Evolutionary conservation across 2,888 invertebrate species (phyloP), one percentile per base, ranked within the genome.

Genomic region (Cybosia mesomella): DNA sequence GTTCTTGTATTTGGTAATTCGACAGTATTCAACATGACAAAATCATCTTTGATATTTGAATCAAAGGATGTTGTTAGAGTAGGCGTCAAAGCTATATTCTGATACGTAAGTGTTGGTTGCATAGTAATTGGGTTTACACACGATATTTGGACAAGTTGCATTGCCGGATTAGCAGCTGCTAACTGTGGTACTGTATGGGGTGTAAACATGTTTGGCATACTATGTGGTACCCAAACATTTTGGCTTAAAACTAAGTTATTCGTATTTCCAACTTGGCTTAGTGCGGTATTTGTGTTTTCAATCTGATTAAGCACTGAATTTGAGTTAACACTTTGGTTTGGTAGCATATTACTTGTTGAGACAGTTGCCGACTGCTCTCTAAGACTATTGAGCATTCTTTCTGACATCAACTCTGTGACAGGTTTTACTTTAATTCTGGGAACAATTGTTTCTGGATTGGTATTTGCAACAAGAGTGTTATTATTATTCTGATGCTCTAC

Each of bases 401-500:
- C 81, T 1, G 92, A 84, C 93, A 94, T 91, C 60, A 94, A 83
- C 73, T 94, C 92, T 21, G 91, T 85, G 49, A 82, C 88, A 49
- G 92, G 88, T 76, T 94, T 94, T 0, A 94, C 92, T 87, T 94
- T 94, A 64, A 94, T 93, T 78, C 91, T 86, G 13, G 92, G 92
- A 10, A 9, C 32, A 43, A 74, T 65, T 53, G 68, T 53, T 54
- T 68, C 71, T 63, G 43, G 0, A 58, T 36, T 59, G 22, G 57
- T 32, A 15, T 15, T 43, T 2, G 43, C 28, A 65, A 24, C 66
- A 49, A 66, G 21, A 36, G 13, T 34, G 2, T 58, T 18, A 54
- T 15, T 58, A 15, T 55, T 39, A 24, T 71, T 72, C 67, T 60
- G 60, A 10, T 43, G 64, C 28, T 75, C 71, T 53, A 69, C 68